phyloP scores from a whole-genome alignment of 2,797 vertebrate genomes.

The Todus mexicanus region DNA sequence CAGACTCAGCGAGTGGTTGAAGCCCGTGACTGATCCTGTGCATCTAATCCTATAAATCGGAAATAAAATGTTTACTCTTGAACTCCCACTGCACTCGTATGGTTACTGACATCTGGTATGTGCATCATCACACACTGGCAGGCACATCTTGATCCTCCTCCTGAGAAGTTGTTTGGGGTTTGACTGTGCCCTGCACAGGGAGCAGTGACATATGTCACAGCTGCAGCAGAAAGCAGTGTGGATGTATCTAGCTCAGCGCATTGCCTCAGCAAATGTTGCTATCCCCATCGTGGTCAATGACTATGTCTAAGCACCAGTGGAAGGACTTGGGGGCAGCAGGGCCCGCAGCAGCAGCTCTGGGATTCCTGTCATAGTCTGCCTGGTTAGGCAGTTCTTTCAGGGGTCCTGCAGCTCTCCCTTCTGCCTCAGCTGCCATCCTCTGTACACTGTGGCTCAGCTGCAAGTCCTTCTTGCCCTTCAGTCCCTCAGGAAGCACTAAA shows the following conservation, averaged over 20 bases:
- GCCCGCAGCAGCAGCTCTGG: too few relatives aligned
- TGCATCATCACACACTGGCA: not conserved
- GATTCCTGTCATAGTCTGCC: too few relatives aligned
- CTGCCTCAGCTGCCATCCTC: not conserved
- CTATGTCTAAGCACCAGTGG: too few relatives aligned
- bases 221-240: not conserved
- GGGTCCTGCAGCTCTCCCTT: not conserved
- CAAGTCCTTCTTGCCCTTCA: not conserved
- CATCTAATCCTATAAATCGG: not conserved
- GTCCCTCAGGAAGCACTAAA: not conserved
- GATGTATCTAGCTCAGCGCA: rapidly evolving
- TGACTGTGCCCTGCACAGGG: not conserved
- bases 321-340: not conserved
- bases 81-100: not conserved
- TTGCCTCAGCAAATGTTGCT: not conserved
- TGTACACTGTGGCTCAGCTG: not conserved
- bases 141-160: not conserved
- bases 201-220: not conserved
- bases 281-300: too few relatives aligned
- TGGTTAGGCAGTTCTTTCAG: not conserved
- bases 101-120: not conserved
- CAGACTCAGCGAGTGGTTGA: not conserved
- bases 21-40: not conserved
- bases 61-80: not conserved
- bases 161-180: not conserved